These are phyloP conservation scores for Adelosebastes latens DNA, from an alignment of 2,797 vertebrate genomes.

Conservation along the genomic window DNA sequence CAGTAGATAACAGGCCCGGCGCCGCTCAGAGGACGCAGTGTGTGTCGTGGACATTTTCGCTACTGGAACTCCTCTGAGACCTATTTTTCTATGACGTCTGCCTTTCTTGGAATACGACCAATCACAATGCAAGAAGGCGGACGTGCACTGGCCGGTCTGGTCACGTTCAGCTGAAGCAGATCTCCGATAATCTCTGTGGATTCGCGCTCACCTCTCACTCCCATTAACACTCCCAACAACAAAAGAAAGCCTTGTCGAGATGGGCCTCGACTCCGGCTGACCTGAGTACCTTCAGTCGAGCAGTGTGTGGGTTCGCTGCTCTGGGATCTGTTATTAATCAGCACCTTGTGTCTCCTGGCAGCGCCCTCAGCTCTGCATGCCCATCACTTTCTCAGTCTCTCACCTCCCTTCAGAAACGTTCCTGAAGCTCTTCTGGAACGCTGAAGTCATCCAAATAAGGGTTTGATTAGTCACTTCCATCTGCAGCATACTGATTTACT, in stretches of 20 bases:
- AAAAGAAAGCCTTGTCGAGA: not conserved
- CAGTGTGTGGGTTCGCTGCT: constrained; percentile 15
- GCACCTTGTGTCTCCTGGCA: constrained; percentile 46
- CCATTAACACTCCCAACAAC: constrained; percentile 36
- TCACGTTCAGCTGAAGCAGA: constrained; percentile 50
- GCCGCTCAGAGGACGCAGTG: constrained; percentile 18
- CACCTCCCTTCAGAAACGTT: constrained; percentile 22
- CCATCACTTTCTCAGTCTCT: constrained; percentile 22
- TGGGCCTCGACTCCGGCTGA: not conserved
- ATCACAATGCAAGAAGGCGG: constrained; percentile 36
- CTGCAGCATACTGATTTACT: constrained; percentile 43
- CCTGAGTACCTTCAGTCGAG: constrained; percentile 9
- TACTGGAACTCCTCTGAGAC: constrained; percentile 52
- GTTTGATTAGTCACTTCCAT: constrained; percentile 39
- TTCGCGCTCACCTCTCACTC: constrained; percentile 51
- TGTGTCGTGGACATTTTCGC: constrained; percentile 48
- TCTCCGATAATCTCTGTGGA: constrained; percentile 43
- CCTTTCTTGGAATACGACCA: constrained; percentile 54
- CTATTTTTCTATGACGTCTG: constrained; percentile 38
- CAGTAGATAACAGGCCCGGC: constrained; percentile 81
- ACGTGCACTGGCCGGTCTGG: constrained; percentile 44
- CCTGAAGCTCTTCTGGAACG: constrained; percentile 12
- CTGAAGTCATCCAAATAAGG: constrained; percentile 3
- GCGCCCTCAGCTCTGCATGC: constrained; percentile 22
- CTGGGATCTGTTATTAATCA: constrained; percentile 38